phyloP scores from a whole-genome alignment of 2,113 vertebrate species.

The Fregata magnificens region DNA sequence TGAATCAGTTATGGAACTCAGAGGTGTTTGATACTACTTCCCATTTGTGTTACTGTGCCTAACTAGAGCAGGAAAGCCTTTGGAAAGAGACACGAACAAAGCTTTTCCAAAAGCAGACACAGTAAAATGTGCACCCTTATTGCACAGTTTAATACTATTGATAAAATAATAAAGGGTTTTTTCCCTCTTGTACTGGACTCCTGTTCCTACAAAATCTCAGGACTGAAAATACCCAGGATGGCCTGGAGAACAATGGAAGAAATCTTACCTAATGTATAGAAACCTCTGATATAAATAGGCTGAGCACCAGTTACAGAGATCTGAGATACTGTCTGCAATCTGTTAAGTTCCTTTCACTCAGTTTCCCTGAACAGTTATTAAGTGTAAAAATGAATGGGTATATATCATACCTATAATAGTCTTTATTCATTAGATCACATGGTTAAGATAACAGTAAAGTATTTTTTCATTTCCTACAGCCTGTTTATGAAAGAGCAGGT shows the following conservation, averaged over 20 bases:
- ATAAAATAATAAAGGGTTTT: not conserved
- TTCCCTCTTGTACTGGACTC: not conserved
- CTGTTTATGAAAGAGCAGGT: not conserved
- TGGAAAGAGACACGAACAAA: not conserved
- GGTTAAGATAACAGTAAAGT: not conserved
- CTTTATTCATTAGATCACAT: not conserved
- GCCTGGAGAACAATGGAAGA: not conserved
- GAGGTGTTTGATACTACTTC: not conserved
- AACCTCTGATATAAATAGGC: not conserved
- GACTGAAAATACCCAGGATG: not conserved
- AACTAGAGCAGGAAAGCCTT: not conserved
- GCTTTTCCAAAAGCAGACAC: not conserved
- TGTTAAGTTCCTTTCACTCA: not conserved
- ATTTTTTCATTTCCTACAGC: not conserved
- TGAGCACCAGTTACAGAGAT: not conserved
- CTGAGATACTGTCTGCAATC: not conserved
- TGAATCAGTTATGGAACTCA: not conserved
- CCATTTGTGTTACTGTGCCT: not conserved
- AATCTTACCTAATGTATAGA: not conserved
- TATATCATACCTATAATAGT: not conserved
- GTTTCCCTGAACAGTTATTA: not conserved
- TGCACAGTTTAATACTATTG: not conserved
- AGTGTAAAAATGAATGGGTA: not conserved
- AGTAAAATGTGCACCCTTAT: not conserved
- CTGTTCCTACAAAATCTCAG: not conserved